Conservation (phyloP, 2,888 invertebrate genomes). For the Eupithecia insigniata region DNA sequence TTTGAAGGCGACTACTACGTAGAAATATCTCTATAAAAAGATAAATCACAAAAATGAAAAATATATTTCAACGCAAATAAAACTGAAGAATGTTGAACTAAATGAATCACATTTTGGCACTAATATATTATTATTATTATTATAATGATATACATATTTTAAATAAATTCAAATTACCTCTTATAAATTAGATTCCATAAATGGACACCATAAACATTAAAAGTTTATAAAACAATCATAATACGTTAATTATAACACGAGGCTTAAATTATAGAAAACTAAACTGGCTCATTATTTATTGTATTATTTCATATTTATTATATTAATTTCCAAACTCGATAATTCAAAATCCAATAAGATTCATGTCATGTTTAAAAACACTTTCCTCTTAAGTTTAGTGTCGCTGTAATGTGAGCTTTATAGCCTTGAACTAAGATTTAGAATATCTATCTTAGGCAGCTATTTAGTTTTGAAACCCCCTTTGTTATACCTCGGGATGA, state of each 20-base stretch:
- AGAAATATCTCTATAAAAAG: neutral
- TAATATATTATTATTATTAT: too few species aligned
- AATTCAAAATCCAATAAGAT: slow-evolving; percentile 45
- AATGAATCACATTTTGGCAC: neutral
- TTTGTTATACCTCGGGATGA: too few species aligned
- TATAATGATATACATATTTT: neutral
- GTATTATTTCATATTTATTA: slow-evolving; percentile 46
- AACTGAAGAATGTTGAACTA: neutral
- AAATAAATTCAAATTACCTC: slow-evolving; percentile 7
- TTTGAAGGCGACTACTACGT: neutral
- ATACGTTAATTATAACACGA: slow-evolving; percentile 43
- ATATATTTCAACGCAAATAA: neutral
- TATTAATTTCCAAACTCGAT: slow-evolving; percentile 53
- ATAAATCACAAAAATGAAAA: neutral
- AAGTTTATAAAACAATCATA: slow-evolving; percentile 22
- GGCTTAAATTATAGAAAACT: slow-evolving; percentile 44
- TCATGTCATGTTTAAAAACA: neutral
- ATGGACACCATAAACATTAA: slow-evolving; percentile 30
- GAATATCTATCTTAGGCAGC: neutral
- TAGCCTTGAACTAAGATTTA: neutral
- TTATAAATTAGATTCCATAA: slow-evolving; percentile 12
- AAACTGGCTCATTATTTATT: slow-evolving; percentile 35
- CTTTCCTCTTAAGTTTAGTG: neutral
- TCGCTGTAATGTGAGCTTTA: neutral
- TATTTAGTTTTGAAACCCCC: neutral